A percentile compares a stretch with the other conserved stretches of the same genome.
Conservation (phyloP, 2,797 vertebrate genomes). For the Scolopax bukidnonensis region DNA sequence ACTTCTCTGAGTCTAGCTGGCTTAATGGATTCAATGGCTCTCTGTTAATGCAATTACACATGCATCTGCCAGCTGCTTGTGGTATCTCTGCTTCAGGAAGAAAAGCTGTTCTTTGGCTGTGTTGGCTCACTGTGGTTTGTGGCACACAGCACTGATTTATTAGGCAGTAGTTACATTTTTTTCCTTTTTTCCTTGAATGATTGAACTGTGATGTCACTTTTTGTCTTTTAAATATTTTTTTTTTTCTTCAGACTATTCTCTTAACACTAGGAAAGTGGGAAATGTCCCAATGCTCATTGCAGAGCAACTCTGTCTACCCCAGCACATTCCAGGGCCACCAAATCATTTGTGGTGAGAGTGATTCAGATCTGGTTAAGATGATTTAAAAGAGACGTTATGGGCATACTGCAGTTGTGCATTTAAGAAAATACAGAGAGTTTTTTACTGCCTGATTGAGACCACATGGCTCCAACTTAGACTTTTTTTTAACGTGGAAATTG, state of each 20-base stretch:
- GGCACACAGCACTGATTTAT: constrained; percentile 67
- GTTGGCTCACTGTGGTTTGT: constrained; percentile 74
- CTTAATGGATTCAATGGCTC: constrained; percentile 54
- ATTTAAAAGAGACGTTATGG: constrained; percentile 80
- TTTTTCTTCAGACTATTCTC: constrained; percentile 56
- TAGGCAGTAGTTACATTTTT: constrained; percentile 74
- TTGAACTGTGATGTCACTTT: constrained; percentile 80
- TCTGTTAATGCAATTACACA: constrained; percentile 76
- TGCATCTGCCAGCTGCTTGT: constrained; percentile 76
- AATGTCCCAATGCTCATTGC: constrained; percentile 60
- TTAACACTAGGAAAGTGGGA: constrained; percentile 45
- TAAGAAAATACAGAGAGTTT: constrained; percentile 77
- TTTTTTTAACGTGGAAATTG: constrained; percentile 71
- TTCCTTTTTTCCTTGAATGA: constrained; percentile 68
- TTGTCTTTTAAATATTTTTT: constrained; percentile 49
- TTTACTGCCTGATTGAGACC: constrained; percentile 82
- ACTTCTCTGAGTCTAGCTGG: constrained; percentile 9
- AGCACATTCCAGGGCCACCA: constrained; percentile 80
- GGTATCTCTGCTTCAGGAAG: constrained; percentile 76
- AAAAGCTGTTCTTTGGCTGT: constrained; percentile 65
- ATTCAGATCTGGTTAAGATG: constrained; percentile 80
- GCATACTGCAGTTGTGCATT: constrained; percentile 76
- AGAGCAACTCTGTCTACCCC: constrained; percentile 73
- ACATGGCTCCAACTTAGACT: constrained; percentile 77
- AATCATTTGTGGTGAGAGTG: constrained; percentile 79